These are phyloP conservation scores for Tyto alba DNA, from an alignment of 2,113 vertebrate genomes.

Conservation along the genomic window DNA sequence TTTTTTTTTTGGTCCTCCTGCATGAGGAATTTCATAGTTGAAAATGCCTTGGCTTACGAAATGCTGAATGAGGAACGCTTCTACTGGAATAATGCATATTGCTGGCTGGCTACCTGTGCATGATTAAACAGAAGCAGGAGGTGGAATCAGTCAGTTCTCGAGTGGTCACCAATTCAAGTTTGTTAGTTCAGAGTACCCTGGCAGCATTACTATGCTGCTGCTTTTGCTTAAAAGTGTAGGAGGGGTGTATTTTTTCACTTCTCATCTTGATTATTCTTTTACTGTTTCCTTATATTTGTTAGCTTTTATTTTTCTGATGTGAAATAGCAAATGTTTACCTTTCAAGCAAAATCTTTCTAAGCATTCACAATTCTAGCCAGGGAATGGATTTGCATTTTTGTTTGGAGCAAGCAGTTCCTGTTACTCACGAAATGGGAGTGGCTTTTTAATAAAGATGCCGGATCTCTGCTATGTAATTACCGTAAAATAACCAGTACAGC, in stretches of 20 bases:
- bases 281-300: neutral
- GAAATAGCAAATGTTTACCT: neutral
- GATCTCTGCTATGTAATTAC: conserved; percentile 1
- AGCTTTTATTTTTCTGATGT: neutral
- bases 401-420: neutral
- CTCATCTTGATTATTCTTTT: neutral
- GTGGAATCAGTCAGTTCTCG: neutral
- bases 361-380: neutral
- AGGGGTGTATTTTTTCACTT: neutral
- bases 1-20: too few species aligned
- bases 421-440: neutral
- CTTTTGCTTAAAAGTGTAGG: neutral
- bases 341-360: neutral
- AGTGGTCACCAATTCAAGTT: neutral
- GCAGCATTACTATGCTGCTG: neutral
- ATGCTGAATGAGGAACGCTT: neutral
- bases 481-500: neutral
- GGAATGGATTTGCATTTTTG: neutral
- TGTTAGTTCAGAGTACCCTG: neutral
- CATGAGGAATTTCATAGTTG: neutral
- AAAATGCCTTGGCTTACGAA: neutral
- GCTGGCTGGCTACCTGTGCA: neutral
- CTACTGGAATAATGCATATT: neutral
- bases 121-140: neutral
- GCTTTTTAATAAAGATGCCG: neutral